These are phyloP conservation scores for Planococcus citri DNA, from an alignment of 1,140 invertebrate genomes.

Conservation along the genomic window DNA sequence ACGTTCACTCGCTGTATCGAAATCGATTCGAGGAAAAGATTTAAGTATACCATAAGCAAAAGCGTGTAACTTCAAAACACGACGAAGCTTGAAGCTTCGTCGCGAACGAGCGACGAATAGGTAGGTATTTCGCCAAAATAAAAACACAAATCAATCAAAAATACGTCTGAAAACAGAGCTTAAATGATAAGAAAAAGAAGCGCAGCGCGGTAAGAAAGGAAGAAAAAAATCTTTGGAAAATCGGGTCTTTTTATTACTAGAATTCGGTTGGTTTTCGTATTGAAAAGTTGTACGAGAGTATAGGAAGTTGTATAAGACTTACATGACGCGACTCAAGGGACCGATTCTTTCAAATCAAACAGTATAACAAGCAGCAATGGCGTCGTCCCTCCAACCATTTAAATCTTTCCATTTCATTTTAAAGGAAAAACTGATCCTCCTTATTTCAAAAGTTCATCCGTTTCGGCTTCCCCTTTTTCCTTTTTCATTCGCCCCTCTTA, in stretches of 20 bases:
- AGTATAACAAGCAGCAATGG: constrained; percentile 19
- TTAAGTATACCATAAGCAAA: too few species aligned
- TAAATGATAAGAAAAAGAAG: constrained; percentile 9
- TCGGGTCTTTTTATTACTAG: neutral
- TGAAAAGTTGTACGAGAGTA: neutral
- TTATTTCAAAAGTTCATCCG: constrained; percentile 19
- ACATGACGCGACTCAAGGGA: constrained; percentile 13
- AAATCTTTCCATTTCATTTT: constrained; percentile 19
- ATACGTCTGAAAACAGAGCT: constrained; percentile 7
- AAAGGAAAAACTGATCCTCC: constrained; percentile 20
- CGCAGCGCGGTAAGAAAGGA: too few species aligned
- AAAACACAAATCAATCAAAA: constrained; percentile 4
- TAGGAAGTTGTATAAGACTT: constrained; percentile 1
- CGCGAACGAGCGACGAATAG: neutral
- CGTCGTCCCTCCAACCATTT: neutral
- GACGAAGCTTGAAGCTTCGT: too few species aligned
- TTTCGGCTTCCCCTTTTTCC: neutral
- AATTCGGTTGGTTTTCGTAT: neutral
- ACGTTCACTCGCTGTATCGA: neutral
- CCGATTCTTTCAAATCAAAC: constrained; percentile 20
- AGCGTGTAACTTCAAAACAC: too few species aligned
- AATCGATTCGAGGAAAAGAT: neutral
- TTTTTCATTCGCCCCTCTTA: neutral
- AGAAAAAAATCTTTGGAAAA: neutral
- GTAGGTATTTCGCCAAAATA: neutral